These are phyloP conservation scores for Ammodytes dubius DNA, from an alignment of 2,113 vertebrate genomes.

Conservation along the genomic window DNA sequence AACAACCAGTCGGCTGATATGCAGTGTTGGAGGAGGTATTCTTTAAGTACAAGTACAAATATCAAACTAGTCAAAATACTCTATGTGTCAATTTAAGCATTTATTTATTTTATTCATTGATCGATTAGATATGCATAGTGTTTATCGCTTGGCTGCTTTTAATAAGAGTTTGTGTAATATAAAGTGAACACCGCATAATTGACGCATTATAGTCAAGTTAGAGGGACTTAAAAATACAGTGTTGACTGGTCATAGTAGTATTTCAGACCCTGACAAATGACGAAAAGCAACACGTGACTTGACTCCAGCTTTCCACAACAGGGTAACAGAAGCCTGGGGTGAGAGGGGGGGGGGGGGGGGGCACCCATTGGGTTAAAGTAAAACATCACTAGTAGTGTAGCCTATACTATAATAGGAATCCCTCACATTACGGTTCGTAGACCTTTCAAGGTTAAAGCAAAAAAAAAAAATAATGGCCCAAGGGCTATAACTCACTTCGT, in stretches of 20 bases:
- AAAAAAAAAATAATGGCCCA: constrained; percentile 27
- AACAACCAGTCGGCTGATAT: neutral
- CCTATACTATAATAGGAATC: constrained; percentile 61
- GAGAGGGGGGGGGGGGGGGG: constrained; percentile 17
- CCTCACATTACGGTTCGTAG: constrained; percentile 57
- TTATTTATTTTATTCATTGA: too few species aligned
- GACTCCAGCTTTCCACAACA: constrained; percentile 76
- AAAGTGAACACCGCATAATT: neutral
- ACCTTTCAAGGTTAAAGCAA: constrained; percentile 54
- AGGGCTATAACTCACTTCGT: constrained; percentile 55
- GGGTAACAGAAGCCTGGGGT: constrained; percentile 68
- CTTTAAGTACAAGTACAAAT: too few species aligned
- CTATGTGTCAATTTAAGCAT: too few species aligned
- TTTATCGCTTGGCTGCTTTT: constrained; percentile 3
- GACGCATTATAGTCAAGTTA: neutral
- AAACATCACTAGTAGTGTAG: constrained; percentile 11
- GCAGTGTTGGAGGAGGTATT: too few species aligned
- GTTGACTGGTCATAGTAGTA: constrained; percentile 2
- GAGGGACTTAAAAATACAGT: neutral
- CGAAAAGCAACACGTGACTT: constrained; percentile 74
- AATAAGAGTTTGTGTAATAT: neutral
- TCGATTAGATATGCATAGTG: neutral
- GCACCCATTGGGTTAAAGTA: constrained; percentile 74
- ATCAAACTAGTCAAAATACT: too few species aligned
- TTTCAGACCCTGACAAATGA: constrained; percentile 60